Conservation (phyloP, 2,888 invertebrate genomes). For the Agrypnus murinus region DNA sequence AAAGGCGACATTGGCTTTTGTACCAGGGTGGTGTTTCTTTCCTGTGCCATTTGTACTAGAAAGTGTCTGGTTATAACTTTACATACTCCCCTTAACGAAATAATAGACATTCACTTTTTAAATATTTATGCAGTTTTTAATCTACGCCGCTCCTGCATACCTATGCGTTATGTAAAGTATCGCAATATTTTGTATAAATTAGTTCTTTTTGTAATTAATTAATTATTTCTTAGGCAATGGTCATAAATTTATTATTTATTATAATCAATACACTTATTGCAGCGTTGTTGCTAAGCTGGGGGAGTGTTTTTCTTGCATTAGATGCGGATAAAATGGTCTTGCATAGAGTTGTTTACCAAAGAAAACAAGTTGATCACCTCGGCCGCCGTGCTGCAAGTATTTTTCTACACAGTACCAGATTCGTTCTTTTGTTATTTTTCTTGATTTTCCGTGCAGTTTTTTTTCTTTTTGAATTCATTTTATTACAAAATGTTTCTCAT, state of each 20-base stretch:
- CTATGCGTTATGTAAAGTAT: constrained; percentile 14
- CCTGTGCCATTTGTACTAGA: no score
- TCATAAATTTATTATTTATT: constrained; percentile 7
- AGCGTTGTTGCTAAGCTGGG: constrained; percentile 7
- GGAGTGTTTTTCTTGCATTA: not conserved
- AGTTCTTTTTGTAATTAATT: constrained; percentile 7
- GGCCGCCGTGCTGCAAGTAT: not conserved
- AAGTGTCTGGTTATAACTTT: no score
- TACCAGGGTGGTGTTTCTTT: constrained; percentile 5
- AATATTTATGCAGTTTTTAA: constrained; percentile 8
- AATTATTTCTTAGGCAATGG: constrained; percentile 12
- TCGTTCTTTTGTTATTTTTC: no score
- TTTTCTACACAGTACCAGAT: no score
- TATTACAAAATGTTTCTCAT: no score
- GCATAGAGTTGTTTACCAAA: constrained; percentile 4
- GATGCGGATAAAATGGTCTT: no score
- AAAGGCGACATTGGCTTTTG: constrained; percentile 18
- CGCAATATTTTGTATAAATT: constrained; percentile 3
- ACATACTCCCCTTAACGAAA: no score
- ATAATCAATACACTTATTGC: no score
- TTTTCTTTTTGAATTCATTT: no score
- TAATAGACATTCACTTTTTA: not conserved
- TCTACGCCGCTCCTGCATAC: no score
- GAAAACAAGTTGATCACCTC: constrained; percentile 19
- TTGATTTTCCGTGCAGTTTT: constrained; percentile 2